phyloP scores from a whole-genome alignment of 2,888 invertebrate species.

The Tuta absoluta region DNA sequence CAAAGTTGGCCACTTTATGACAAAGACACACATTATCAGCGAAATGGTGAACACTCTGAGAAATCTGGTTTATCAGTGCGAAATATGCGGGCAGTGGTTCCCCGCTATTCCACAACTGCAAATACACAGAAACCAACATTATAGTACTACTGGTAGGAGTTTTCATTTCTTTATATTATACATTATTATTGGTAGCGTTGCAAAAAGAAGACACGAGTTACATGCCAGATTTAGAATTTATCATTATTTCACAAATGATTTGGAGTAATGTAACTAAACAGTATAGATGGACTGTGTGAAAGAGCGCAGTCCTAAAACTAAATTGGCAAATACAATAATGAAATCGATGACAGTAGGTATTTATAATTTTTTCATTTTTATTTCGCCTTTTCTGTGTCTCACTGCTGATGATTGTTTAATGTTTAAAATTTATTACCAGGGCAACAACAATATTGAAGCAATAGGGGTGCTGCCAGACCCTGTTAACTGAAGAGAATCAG shows the following conservation, averaged over 20 bases:
- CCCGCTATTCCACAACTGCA: slow-evolving; percentile 54
- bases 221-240: too few relatives aligned
- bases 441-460: neutral
- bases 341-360: too few relatives aligned
- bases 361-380: too few relatives aligned
- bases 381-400: too few relatives aligned
- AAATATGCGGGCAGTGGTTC: slow-evolving; percentile 66
- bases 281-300: too few relatives aligned
- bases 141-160: slow-evolving; percentile 43
- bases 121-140: slow-evolving; percentile 62
- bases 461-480: neutral
- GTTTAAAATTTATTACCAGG: slow-evolving; percentile 1
- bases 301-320: too few relatives aligned
- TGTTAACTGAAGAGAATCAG: neutral
- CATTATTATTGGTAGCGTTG: neutral
- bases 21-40: slow-evolving; percentile 54
- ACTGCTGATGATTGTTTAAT: too few relatives aligned
- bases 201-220: too few relatives aligned
- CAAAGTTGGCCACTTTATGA: slow-evolving; percentile 68
- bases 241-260: neutral
- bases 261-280: neutral
- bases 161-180: neutral
- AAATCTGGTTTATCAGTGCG: slow-evolving; percentile 69
- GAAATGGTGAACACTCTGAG: slow-evolving; percentile 43
- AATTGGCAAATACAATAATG: too few relatives aligned